Base-by-base conservation (phyloP, 1,140 invertebrate species). In the Trachelipus rathkii region DNA sequence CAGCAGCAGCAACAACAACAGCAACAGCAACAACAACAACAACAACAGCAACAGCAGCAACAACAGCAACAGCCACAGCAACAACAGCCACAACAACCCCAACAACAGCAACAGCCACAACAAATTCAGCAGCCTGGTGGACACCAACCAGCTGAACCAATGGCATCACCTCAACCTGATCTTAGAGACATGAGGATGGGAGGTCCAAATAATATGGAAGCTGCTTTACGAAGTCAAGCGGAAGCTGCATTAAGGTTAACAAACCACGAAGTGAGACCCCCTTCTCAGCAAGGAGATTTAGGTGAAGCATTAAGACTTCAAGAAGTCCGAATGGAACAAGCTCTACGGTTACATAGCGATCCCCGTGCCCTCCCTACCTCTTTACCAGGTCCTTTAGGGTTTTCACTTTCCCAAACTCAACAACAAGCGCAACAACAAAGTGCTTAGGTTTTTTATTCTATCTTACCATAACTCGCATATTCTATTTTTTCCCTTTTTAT, bases 241-340 rank as follows among this genome's bases (percentile, higher is more conserved):
- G 92, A 94, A 83, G 92, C 90, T 21, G 91, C 93, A 0, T 87
- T 94, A 15, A 87, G 93, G 82, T 84, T 94, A 78, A 93, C 92
- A 21, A 81, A 79, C 72, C 81, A 80, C 24, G 78, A 81, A 10
- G 80, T 77, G 19, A 74, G 70, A 60, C 78, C 78, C n/a, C 77
- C 77, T 11, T 77, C 79, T 21, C 77, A 79, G 72, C 78, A 81
- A 72, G 76, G 81, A 15, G 86, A 87, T 76, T 80, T 87, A 76
- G 86, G 86, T 66, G 91, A 93, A 84, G 92, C 91, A 10, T 86
- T 93, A 72, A 87, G 92, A 83, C 87, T 93, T 70, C 92, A 93
- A 82, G 92, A 93, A 82, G 91, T 93, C 82, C 87, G 92, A 82
- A 84, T 94, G 82, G 92, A 93, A 82, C 92, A 94, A 81, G 92